phyloP scores from a whole-genome alignment of 1,140 invertebrate species.

The Trichonephila clavipes region DNA sequence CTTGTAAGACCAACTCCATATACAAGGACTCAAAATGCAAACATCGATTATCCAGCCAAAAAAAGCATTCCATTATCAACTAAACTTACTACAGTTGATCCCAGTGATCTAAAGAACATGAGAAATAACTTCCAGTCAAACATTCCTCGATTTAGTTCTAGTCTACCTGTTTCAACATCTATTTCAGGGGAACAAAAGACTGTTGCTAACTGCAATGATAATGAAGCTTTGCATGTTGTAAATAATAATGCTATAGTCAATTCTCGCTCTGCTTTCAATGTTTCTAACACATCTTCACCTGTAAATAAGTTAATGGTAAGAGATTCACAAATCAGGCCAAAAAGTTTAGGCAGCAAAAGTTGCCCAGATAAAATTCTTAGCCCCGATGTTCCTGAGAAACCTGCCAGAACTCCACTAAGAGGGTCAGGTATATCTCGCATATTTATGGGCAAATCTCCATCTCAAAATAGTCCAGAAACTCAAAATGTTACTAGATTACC shows the following conservation, averaged over 20 bases:
- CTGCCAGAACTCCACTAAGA: conserved; percentile 30
- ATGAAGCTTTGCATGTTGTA: conserved; percentile 69
- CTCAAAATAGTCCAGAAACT: conserved; percentile 43
- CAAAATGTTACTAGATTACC: conserved; percentile 13
- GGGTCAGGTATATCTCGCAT: conserved; percentile 33
- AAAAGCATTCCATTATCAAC: conserved; percentile 59
- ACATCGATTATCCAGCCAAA: conserved; percentile 51
- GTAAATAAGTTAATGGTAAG: conserved; percentile 38
- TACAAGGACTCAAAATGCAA: conserved; percentile 61
- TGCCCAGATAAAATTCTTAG: conserved; percentile 69
- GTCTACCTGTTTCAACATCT: conserved; percentile 58
- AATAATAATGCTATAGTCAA: conserved; percentile 73
- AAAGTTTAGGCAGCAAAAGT: conserved; percentile 67
- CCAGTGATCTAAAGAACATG: conserved; percentile 25
- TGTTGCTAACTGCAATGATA: conserved; percentile 42
- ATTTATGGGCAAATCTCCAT: conserved; percentile 10
- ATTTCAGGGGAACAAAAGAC: conserved; percentile 39
- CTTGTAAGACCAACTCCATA: conserved; percentile 70
- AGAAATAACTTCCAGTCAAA: conserved; percentile 69
- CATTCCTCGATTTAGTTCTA: conserved; percentile 74
- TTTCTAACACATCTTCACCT: conserved; percentile 52
- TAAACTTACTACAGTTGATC: conserved; percentile 40
- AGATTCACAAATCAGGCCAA: conserved; percentile 59
- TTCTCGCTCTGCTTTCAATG: conserved; percentile 61
- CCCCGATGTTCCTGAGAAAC: conserved; percentile 55